Evolutionary conservation across 2,888 invertebrate species (phyloP), one percentile per base, ranked within the genome.

Genomic region (Ellobium chinense): DNA sequence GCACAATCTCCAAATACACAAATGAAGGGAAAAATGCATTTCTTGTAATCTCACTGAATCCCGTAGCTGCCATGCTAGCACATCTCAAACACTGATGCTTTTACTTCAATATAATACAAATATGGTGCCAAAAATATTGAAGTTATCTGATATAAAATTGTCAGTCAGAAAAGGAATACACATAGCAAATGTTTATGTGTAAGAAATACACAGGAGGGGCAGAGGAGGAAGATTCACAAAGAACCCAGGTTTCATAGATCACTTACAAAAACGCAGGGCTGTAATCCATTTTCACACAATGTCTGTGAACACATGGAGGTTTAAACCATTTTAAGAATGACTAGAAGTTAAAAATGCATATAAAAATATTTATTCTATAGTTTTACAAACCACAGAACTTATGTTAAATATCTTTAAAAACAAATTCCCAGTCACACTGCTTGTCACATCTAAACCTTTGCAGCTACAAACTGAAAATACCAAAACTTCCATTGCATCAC

Each of bases 271-370:
- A 46, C 18, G 18, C 46, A 46, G 46, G 9, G 9, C 18, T 46
- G 7, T 68, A 27, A 39, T 27, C 27, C 36, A 18, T 1, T 37
- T 14, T 36, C 21, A 36, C 36, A 56, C n/a, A 72, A 29, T 58
- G 60, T n/a, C 36, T 60, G 12, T 72, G 72, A 72, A 72, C 72
- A 72, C 72, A 72, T 46, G 31, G 36, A 72, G 36, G 37, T 36
- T 72, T 60, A n/a, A 34, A 72, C 27, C 63, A 63, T 63, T 73
- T 68, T 31, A 58, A 66, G 46, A 31, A 77, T 60, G 77, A 77
- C 77, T 77, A 77, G 77, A 77, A 37, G 31, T 39, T 68, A 58
- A 66, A 66, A 36, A 56, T 56, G 56, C 36, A 66, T 68, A 77
- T 37, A 77, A 77, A 77, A 58, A 68, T 68, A 77, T 56, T 65